A percentile compares a stretch with the other conserved stretches of the same genome.
phyloP scores from a whole-genome alignment of 2,797 vertebrate species.

The Chelidonichthys spinosus region DNA sequence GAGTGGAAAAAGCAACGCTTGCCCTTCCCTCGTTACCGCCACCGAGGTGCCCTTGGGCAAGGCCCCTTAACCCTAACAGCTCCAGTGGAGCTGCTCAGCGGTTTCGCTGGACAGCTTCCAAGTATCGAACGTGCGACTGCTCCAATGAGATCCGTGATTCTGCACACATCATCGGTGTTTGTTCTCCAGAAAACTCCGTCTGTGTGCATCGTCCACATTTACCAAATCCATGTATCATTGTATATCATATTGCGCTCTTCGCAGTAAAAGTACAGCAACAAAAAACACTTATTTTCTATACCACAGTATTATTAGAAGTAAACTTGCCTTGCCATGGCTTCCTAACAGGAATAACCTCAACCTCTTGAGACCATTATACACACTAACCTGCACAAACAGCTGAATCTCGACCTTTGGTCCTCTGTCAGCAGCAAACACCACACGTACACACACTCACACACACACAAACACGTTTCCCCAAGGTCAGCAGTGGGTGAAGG shows the following conservation, averaged over 20 bases:
- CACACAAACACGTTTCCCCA: not conserved
- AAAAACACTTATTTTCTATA: not conserved
- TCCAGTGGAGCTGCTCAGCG: too few relatives aligned
- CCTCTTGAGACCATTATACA: not conserved
- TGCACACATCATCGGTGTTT: too few relatives aligned
- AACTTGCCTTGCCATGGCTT: not conserved
- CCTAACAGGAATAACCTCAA: constrained; percentile 4
- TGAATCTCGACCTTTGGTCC: constrained; percentile 21
- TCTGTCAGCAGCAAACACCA: not conserved
- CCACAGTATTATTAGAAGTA: not conserved
- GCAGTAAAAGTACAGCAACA: not conserved
- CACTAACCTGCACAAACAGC: constrained; percentile 16
- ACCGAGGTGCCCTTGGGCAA: too few relatives aligned
- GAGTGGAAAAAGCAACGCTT: too few relatives aligned
- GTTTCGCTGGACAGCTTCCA: too few relatives aligned
- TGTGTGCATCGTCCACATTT: not conserved
- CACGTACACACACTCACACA: constrained; percentile 5
- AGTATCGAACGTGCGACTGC: too few relatives aligned
- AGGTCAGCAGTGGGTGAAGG: constrained; percentile 42
- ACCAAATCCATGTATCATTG: not conserved
- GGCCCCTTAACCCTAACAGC: too few relatives aligned
- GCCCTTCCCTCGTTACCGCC: too few relatives aligned
- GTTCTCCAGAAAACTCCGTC: not conserved
- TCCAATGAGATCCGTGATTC: too few relatives aligned
- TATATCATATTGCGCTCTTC: not conserved